Evolutionary conservation across 2,113 vertebrate genomes (phyloP).

Genomic region (Turnix velox): DNA sequence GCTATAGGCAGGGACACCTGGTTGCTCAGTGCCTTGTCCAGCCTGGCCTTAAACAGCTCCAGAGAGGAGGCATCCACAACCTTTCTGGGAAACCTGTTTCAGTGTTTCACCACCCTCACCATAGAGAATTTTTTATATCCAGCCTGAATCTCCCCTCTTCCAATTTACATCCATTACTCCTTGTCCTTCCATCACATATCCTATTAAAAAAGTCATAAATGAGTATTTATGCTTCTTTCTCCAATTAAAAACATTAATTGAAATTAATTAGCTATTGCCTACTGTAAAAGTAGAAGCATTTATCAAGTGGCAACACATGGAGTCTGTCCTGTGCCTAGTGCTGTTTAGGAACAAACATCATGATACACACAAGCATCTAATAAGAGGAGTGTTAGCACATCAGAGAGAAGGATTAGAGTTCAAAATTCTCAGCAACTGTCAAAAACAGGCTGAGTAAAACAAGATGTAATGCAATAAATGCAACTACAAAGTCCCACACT

Average conservation of each 20-base stretch:
- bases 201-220: too few relatives aligned
- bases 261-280: neutral
- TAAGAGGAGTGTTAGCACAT: rapidly evolving
- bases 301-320: neutral
- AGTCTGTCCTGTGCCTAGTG: neutral
- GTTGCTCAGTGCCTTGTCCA: too few relatives aligned
- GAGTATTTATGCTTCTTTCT: neutral
- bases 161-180: too few relatives aligned
- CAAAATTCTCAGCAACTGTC: neutral
- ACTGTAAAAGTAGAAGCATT: neutral
- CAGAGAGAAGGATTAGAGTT: neutral
- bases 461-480: neutral
- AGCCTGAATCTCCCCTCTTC: too few relatives aligned
- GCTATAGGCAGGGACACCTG: too few relatives aligned
- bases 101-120: too few relatives aligned
- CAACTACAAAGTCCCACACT: neutral
- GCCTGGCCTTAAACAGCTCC: too few relatives aligned
- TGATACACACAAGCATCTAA: neutral
- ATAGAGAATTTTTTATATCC: too few relatives aligned
- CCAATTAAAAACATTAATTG: neutral
- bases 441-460: neutral
- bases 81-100: too few relatives aligned
- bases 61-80: too few relatives aligned
- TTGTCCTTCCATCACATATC: too few relatives aligned
- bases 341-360: neutral